Percentiles rank a stretch among this genome's conserved stretches.
Evolutionary conservation across 2,113 vertebrate species (phyloP).

Genomic region (Nansenia antarctica): DNA sequence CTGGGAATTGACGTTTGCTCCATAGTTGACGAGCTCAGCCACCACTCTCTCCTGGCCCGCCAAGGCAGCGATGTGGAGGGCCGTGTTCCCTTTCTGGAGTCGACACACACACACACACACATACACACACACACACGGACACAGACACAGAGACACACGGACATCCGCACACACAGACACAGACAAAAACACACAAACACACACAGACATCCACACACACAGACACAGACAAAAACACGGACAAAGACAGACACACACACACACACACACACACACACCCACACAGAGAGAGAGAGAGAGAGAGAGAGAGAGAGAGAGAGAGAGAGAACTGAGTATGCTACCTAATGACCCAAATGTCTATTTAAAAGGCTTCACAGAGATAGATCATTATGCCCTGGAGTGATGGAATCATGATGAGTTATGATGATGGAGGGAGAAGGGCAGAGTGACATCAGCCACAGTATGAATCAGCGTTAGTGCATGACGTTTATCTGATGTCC

Average conservation of each 20-base stretch:
- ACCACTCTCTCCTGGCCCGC: slow-evolving; percentile 87
- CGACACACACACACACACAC: slow-evolving; percentile 14
- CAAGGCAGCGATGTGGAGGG: slow-evolving; percentile 94
- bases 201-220: slow-evolving; percentile 12
- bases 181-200: background rate
- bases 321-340: no score
- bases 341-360: slow-evolving; percentile 37
- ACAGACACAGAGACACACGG: background rate
- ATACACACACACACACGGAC: background rate
- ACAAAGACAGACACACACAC: slow-evolving; percentile 1
- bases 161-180: no score
- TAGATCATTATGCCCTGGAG: background rate
- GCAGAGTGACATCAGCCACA: background rate
- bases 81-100: slow-evolving; percentile 95
- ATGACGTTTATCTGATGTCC: background rate
- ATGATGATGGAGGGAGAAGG: background rate
- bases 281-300: slow-evolving; percentile 23
- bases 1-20: slow-evolving; percentile 95
- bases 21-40: slow-evolving; percentile 89
- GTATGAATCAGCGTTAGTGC: no score
- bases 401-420: background rate
- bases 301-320: slow-evolving; percentile 23
- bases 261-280: slow-evolving; percentile 9
- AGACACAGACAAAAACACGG: background rate
- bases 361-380: background rate